Conservation (phyloP, 2,888 invertebrate genomes). For the Stictocephala bisonia region DNA sequence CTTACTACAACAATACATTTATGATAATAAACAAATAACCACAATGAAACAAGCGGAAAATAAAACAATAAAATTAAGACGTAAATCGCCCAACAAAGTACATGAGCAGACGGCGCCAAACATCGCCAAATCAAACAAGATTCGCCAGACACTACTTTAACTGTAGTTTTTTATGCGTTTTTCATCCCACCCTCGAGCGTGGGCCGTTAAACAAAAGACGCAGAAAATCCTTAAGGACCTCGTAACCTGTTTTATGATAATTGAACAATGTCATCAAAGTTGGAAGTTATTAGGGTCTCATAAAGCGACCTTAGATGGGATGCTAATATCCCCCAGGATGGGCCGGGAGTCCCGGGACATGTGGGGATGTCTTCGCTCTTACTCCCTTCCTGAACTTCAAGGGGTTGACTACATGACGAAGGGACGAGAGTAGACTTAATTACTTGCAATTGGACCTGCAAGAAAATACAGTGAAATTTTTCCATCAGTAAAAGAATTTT, state of each 20-base stretch:
- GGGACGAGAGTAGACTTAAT: no score
- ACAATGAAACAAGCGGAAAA: no score
- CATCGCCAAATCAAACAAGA: background rate
- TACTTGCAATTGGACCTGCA: no score
- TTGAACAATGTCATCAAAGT: constrained; percentile 49
- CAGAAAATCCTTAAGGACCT: constrained; percentile 47
- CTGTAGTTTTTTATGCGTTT: constrained; percentile 2
- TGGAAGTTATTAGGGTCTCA: constrained; percentile 45
- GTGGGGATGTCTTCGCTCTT: no score
- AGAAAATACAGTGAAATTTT: no score
- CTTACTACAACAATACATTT: no score
- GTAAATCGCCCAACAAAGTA: background rate
- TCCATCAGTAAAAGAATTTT: no score
- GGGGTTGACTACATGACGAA: no score
- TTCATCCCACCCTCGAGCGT: background rate
- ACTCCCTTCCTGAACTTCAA: no score
- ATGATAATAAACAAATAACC: no score
- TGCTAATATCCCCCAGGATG: background rate
- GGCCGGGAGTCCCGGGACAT: no score
- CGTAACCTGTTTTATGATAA: constrained; percentile 48
- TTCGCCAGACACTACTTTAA: background rate
- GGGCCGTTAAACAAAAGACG: constrained; percentile 47
- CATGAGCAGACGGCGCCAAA: background rate
- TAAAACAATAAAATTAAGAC: no score
- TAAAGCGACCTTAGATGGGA: constrained; percentile 22